phyloP scores from a whole-genome alignment of 2,888 invertebrate species.

The Drosophila paracracens region DNA sequence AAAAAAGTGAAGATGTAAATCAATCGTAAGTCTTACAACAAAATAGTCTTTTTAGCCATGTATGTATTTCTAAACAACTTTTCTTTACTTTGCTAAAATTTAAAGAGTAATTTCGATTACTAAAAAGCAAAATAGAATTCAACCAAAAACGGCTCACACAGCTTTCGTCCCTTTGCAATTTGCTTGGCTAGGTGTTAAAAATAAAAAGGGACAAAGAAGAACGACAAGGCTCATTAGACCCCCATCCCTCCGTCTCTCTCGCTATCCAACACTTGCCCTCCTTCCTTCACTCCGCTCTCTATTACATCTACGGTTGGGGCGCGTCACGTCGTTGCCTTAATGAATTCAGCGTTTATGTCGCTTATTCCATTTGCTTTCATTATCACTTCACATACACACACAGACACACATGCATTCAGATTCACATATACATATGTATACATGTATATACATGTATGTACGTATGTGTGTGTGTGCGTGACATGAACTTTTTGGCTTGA shows the following conservation, averaged over 20 bases:
- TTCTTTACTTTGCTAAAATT: not conserved
- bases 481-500: conserved; percentile 58
- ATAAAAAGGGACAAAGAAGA: conserved; percentile 50
- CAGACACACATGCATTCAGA: conserved; percentile 9
- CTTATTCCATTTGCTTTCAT: conserved; percentile 80
- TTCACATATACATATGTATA: conserved; percentile 23
- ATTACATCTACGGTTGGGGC: conserved; percentile 18
- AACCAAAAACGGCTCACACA: conserved; percentile 40
- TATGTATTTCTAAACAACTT: not conserved
- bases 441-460: not conserved
- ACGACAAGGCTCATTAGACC: conserved; percentile 67
- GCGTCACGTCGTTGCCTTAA: conserved; percentile 74
- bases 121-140: not conserved
- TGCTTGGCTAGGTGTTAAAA: conserved; percentile 75
- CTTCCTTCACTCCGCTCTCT: not conserved
- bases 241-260: not conserved
- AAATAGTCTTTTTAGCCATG: not conserved
- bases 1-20: not conserved
- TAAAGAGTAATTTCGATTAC: not conserved
- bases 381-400: conserved; percentile 57
- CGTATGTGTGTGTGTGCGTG: conserved; percentile 31
- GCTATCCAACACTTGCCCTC: not conserved
- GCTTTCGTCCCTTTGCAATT: conserved; percentile 29
- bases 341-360: conserved; percentile 82
- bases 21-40: not conserved